Base-by-base conservation (phyloP, 1,140 invertebrate species). In the Pentalonia nigronervosa region DNA sequence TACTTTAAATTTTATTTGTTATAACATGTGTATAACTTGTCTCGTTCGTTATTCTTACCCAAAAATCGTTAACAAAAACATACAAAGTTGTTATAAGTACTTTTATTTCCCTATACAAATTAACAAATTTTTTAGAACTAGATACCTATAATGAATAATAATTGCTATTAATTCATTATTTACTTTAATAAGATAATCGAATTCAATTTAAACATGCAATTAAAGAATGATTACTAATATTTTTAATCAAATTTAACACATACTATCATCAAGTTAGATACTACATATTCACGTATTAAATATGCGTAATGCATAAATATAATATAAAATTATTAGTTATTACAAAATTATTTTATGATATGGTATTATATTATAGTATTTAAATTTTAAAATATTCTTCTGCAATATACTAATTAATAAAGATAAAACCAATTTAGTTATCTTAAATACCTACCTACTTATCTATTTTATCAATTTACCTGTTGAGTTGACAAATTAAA, bases 391-490 rank as follows among this genome's bases (percentile, higher is more conserved):
- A n/a, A 76, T 76, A 76, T 76, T 76, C 4, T 76, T 76, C 30
- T 76, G 60, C 60, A 76, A 76, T n/a, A 76, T 76, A 76, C n/a
- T 76, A n/a, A 76, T 76, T 76, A 76, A 76, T n/a, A n/a, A n/a
- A 76, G 60, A 76, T 76, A 76, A 67, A n/a, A 76, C 60, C 4
- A 14, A n/a, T 76, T n/a, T n/a, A 76, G 11, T 14, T 76, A 67
- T n/a, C 14, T 67, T 4, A 67, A 67, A 67, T 67, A n/a, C 60
- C 0, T 60, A 60, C 25, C 25, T 67, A n/a, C 60, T 30, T 14
- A 67, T n/a, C 60, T n/a, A 67, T 67, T 67, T 67, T 4, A 67
- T 67, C 30, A 14, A 67, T 17, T 67, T 67, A n/a, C 14, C 30
- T 17, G 14, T 30, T 11, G 30, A n/a, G 3, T 8, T n/a, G 30